Evolutionary conservation across 2,888 invertebrate genomes (phyloP).

Genomic region (Pycnomerus fuliginosus): DNA sequence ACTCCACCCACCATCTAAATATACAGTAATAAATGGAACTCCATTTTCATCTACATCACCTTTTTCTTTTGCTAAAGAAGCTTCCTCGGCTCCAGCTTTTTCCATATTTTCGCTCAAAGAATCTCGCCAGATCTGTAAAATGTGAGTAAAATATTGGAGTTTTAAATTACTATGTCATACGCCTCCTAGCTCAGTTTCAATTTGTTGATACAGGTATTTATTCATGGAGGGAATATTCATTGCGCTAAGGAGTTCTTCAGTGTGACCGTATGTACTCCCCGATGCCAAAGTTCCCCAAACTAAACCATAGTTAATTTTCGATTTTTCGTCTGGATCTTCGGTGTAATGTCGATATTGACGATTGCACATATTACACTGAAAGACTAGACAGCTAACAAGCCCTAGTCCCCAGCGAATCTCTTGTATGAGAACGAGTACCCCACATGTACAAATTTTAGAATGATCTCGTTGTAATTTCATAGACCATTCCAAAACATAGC

Average conservation of each 20-base stretch:
- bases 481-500: constrained; percentile 1
- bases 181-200: neutral
- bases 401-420: neutral
- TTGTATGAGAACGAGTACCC: neutral
- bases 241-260: neutral
- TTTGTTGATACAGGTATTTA: neutral
- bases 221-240: neutral
- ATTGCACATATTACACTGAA: neutral
- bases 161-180: neutral
- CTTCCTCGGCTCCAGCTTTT: constrained; percentile 20
- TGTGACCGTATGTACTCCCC: neutral
- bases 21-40: constrained; percentile 20
- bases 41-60: constrained; percentile 19
- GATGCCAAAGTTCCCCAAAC: neutral
- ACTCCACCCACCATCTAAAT: constrained; percentile 24
- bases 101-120: constrained; percentile 5
- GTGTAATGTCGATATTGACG: neutral
- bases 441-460: neutral
- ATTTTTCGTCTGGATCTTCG: neutral
- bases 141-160: neutral
- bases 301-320: neutral
- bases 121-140: neutral
- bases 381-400: neutral
- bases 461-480: neutral
- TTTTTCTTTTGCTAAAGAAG: constrained; percentile 9